A percentile compares a stretch with the other conserved stretches of the same genome.
Evolutionary conservation across 2,113 vertebrate genomes (phyloP).

Genomic region (Phoxinus phoxinus): DNA sequence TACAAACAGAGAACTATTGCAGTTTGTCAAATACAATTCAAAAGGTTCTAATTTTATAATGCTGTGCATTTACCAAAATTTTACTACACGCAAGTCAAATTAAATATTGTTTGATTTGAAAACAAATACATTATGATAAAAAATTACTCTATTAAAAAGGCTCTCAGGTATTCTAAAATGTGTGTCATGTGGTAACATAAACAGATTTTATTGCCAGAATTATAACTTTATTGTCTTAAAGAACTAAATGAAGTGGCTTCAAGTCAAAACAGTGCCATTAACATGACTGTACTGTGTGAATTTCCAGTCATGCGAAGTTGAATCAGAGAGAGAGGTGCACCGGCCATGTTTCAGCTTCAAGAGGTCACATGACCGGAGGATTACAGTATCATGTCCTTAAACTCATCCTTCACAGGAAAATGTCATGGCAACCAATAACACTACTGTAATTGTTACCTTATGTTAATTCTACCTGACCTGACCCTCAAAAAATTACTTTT

Average conservation of each 20-base stretch:
- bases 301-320: conserved; percentile 34
- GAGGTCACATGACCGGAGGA: conserved; percentile 52
- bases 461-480: not conserved
- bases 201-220: not conserved
- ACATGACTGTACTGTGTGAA: not conserved
- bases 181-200: not conserved
- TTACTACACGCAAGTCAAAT: not conserved
- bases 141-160: too few species aligned
- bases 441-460: not conserved
- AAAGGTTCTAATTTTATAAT: not conserved
- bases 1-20: not conserved
- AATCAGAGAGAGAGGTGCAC: conserved; percentile 29
- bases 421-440: not conserved
- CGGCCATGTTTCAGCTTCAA: conserved; percentile 35
- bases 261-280: not conserved
- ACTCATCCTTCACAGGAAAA: conserved; percentile 32
- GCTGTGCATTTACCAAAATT: not conserved
- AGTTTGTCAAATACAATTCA: not conserved
- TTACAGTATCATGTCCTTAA: conserved; percentile 47
- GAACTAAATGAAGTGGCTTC: too few species aligned
- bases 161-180: not conserved
- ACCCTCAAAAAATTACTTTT: conserved; percentile 8
- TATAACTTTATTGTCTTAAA: not conserved
- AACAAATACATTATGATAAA: not conserved
- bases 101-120: not conserved